A percentile compares a stretch with the other conserved stretches of the same genome.
Evolutionary conservation across 2,113 vertebrate species (phyloP).

Genomic region (Myocastor coypus): DNA sequence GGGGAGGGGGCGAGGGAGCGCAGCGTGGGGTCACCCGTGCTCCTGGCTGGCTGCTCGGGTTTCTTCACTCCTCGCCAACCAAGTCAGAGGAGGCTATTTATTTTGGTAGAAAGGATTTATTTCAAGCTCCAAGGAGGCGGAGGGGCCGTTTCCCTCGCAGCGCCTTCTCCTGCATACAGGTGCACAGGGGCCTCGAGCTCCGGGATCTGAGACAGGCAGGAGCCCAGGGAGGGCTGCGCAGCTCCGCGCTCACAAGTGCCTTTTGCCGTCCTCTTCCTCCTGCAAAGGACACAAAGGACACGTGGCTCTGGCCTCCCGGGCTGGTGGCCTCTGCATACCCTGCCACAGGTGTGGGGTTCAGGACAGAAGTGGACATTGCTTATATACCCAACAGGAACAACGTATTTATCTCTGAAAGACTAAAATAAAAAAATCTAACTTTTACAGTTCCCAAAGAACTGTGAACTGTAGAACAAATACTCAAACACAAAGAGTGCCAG

Average conservation of each 20-base stretch:
- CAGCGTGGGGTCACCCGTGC: background rate
- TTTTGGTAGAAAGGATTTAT: background rate
- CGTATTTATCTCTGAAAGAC: background rate
- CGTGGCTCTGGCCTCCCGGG: background rate
- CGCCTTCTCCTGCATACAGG: background rate
- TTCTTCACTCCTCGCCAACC: background rate
- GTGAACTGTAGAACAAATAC: no score
- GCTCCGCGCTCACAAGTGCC: background rate
- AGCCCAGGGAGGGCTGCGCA: background rate
- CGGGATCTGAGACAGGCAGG: background rate
- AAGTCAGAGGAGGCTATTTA: background rate
- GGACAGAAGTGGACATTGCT: background rate
- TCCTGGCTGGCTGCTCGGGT: background rate
- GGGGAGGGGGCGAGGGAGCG: accelerated
- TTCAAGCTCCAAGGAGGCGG: background rate
- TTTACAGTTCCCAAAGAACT: background rate
- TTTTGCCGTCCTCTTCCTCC: background rate
- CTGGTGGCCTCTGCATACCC: background rate
- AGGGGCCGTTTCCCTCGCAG: background rate
- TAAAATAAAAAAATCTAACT: background rate
- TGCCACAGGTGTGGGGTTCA: background rate
- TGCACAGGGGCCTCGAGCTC: background rate
- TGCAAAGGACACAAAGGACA: no score
- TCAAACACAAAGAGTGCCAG: background rate
- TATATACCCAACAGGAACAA: background rate